Conservation (phyloP, 2,113 vertebrate genomes). For the Podarcis raffonei region DNA sequence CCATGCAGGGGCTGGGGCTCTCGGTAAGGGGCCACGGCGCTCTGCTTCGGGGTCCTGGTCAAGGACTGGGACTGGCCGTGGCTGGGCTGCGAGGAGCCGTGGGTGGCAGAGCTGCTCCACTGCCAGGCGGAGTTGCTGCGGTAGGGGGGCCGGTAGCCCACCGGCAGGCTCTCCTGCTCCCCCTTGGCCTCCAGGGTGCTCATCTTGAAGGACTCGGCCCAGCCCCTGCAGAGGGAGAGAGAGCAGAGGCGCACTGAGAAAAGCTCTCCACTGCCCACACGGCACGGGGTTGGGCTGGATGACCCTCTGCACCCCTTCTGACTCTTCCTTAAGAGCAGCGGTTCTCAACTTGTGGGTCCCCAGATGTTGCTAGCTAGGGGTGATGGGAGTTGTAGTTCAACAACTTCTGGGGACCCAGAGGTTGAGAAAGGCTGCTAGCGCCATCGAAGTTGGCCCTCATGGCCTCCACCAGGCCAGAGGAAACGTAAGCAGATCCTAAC, state of each 20-base stretch:
- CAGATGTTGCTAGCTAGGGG: too few species aligned
- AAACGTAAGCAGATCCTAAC: too few species aligned
- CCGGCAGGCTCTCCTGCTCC: conserved; percentile 78
- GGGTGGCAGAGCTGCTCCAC: conserved; percentile 85
- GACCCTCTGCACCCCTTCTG: too few species aligned
- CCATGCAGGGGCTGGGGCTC: conserved; percentile 82
- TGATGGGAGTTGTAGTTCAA: too few species aligned
- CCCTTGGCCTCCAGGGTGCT: conserved; percentile 83
- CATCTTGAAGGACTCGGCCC: conserved; percentile 88
- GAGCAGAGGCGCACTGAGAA: neutral
- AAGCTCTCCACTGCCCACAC: too few species aligned
- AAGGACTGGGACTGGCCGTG: conserved; percentile 70
- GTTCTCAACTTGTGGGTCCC: too few species aligned
- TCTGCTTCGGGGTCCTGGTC: conserved; percentile 76
- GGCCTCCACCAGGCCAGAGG: too few species aligned
- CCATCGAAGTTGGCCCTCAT: too few species aligned
- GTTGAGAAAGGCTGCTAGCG: too few species aligned
- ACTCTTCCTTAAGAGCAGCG: too few species aligned
- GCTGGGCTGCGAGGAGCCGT: conserved; percentile 72
- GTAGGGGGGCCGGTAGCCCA: conserved; percentile 81
- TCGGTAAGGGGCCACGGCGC: conserved; percentile 80
- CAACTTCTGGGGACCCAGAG: too few species aligned
- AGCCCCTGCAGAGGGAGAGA: conserved; percentile 79
- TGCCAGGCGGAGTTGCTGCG: conserved; percentile 81
- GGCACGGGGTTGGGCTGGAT: too few species aligned